Conservation (phyloP, 2,888 invertebrate genomes). For the Spisula solida region DNA sequence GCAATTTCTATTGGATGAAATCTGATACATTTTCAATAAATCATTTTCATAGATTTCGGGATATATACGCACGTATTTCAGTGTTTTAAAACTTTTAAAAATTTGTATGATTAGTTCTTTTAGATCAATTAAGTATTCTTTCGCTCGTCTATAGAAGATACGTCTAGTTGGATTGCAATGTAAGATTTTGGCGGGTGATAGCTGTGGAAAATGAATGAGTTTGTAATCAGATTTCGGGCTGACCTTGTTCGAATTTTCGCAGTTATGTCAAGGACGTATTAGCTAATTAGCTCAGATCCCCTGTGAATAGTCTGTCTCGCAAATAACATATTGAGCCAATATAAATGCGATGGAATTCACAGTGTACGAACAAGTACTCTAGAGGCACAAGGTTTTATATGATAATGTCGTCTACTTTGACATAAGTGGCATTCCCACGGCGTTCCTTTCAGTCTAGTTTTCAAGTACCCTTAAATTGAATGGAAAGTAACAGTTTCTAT, state of each 20-base stretch:
- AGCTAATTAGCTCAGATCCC: slow-evolving; percentile 34
- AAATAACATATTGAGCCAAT: slow-evolving; percentile 55
- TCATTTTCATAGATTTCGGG: too few species aligned
- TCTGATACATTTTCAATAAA: too few species aligned
- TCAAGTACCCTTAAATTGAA: slow-evolving; percentile 40
- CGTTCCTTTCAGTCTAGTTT: slow-evolving; percentile 41
- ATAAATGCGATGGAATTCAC: slow-evolving; percentile 46
- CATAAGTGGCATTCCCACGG: slow-evolving; percentile 39
- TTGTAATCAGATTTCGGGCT: not conserved
- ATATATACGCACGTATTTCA: too few species aligned
- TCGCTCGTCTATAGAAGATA: too few species aligned
- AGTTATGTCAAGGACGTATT: slow-evolving; percentile 45
- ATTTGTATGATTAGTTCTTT: too few species aligned
- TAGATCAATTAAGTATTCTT: too few species aligned
- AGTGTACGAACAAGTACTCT: not conserved
- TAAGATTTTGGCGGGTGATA: slow-evolving; percentile 35
- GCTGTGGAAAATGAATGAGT: not conserved
- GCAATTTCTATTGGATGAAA: too few species aligned
- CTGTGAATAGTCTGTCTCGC: slow-evolving; percentile 31
- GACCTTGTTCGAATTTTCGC: slow-evolving; percentile 37
- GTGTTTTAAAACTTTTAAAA: too few species aligned
- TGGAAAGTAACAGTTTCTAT: slow-evolving; percentile 65
- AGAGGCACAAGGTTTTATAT: slow-evolving; percentile 14
- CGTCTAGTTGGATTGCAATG: not conserved
- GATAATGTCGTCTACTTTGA: slow-evolving; percentile 1